Evolutionary conservation across 2,797 vertebrate genomes (phyloP).

Genomic region (Catharus ustulatus): DNA sequence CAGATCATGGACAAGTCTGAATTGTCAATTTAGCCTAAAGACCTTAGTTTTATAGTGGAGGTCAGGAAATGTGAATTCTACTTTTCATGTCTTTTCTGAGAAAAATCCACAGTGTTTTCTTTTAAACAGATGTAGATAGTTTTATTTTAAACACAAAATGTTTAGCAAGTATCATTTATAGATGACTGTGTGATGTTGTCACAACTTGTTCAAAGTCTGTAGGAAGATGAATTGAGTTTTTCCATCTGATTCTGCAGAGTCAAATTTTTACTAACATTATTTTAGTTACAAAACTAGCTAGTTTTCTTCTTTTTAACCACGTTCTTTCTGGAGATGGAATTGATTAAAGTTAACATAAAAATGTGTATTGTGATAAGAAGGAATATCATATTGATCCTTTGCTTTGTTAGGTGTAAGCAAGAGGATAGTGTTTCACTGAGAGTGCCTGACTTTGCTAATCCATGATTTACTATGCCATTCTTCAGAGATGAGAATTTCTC

Average conservation of each 20-base stretch:
- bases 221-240: background rate
- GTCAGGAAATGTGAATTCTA: background rate
- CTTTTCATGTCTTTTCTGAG: background rate
- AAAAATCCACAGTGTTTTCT: background rate
- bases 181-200: background rate
- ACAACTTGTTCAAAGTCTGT: background rate
- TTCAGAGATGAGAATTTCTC: slow-evolving; percentile 12
- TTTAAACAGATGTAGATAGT: background rate
- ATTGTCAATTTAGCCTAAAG: background rate
- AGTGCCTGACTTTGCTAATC: background rate
- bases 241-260: background rate
- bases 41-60: background rate
- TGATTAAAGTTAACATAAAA: background rate
- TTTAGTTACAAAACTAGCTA: background rate
- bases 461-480: slow-evolving; percentile 9
- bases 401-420: background rate
- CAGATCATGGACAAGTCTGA: background rate
- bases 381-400: background rate
- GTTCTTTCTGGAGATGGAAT: background rate
- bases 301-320: background rate
- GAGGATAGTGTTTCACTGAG: background rate
- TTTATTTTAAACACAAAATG: background rate
- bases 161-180: background rate
- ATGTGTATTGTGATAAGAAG: background rate
- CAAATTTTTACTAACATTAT: background rate